Evolutionary conservation across 2,888 invertebrate genomes (phyloP), one percentile per base, ranked within the genome.

Genomic region (Gastrophysa polygoni): DNA sequence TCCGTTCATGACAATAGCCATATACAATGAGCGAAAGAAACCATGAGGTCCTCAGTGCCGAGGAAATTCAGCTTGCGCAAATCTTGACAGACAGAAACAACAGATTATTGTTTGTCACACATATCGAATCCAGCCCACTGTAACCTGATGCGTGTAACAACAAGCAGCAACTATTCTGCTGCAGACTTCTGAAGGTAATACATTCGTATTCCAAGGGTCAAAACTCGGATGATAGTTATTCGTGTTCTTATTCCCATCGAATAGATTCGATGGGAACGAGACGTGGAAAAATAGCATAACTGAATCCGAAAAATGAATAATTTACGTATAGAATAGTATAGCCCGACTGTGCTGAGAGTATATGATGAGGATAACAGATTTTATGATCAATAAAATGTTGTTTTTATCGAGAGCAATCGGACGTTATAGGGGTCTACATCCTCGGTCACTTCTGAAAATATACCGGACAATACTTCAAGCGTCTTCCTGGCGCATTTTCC

Each of bases 281-380:
- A n/a, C n/a, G 28, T 62, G 57, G 57, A 62, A 60, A 49, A 54
- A 54, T 51, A 50, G 49, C 57, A 59, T 59, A 55, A 64, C 56
- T 14, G 64, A 58, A 62, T 64, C 59, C 55, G 14, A 59, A 66
- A 59, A 44, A 49, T 59, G 60, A 58, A 67, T 67, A 64, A 67
- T 57, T 64, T 64, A 67, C 57, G 61, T 63, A 46, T 49, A 51
- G 51, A 58, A 54, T 21, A 56, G 59, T 52, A 56, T 62, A 64
- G 63, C 63, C 57, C 56, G 59, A 49, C 51, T 64, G 64, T 63
- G 49, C 67, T 57, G 63, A 61, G 59, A 65, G 57, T 57, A 50
- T 57, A 68, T 68, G 64, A 68, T 64, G 67, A 65, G 66, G 68
- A 67, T 67, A 69, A 67, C 67, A 69, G 66, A 69, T 66, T 67